These are phyloP conservation scores for Amorpha juglandis DNA, from an alignment of 2,888 invertebrate species.

Conservation along the genomic window DNA sequence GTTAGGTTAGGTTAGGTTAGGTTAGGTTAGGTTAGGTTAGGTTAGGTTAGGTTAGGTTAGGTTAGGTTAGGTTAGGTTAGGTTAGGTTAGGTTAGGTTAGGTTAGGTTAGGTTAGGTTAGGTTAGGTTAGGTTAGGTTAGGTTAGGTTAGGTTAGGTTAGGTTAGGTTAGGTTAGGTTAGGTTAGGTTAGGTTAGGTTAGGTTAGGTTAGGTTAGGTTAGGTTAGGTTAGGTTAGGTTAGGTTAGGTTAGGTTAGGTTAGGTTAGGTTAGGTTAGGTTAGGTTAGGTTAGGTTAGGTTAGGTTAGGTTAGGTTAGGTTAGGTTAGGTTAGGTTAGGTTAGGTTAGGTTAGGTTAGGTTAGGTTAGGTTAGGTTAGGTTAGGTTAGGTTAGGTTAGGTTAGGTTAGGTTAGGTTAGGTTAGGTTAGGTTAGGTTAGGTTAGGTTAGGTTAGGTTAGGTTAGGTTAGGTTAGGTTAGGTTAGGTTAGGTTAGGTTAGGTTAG, in stretches of 20 bases:
- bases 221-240: slow-evolving; percentile 27
- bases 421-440: slow-evolving; percentile 34
- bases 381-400: slow-evolving; percentile 31
- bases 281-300: slow-evolving; percentile 31
- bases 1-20: slow-evolving; percentile 7
- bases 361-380: slow-evolving; percentile 29
- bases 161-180: slow-evolving; percentile 36
- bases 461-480: not conserved
- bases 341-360: slow-evolving; percentile 29
- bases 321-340: slow-evolving; percentile 30
- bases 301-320: slow-evolving; percentile 30
- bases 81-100: slow-evolving; percentile 8
- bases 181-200: slow-evolving; percentile 32
- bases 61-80: slow-evolving; percentile 9
- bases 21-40: slow-evolving; percentile 3
- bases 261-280: slow-evolving; percentile 26
- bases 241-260: slow-evolving; percentile 28
- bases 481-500: slow-evolving; percentile 5
- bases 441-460: slow-evolving; percentile 2
- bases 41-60: slow-evolving; percentile 6
- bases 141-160: slow-evolving; percentile 30
- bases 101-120: slow-evolving; percentile 30
- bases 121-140: slow-evolving; percentile 30
- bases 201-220: slow-evolving; percentile 29
- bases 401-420: slow-evolving; percentile 33